Evolutionary conservation across 2,888 invertebrate genomes (phyloP), one percentile per base, ranked within the genome.

Genomic region (Brassicogethes aeneus): DNA sequence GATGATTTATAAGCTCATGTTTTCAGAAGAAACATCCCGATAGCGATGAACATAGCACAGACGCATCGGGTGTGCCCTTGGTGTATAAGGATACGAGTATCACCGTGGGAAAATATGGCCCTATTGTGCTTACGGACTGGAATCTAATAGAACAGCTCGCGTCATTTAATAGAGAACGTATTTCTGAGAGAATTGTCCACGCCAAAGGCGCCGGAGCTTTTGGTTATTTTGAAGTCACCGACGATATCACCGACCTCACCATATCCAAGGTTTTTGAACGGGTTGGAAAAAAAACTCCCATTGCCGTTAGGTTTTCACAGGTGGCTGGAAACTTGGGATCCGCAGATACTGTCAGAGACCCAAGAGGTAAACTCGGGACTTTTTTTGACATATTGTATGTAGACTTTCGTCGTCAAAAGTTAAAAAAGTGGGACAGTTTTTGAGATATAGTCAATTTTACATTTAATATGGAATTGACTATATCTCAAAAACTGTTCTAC

Each of bases 191-290:
- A 53, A 92, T 92, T 1, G 56, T 56, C 1, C 93, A 93, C 66
- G 94, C 94, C 1, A 95, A 94, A 66, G 94, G 93, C 50, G 89
- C 85, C 34, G 91, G 86, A 15, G 88, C 85, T 1, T 88, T 86
- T 65, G 87, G 59, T 1, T 82, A 84, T 57, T 87, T 90, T 60
- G 85, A 88, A 67, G 88, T 13, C 77, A 88, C 62, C 2, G 79
- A 88, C 59, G 87, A 89, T 55, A 85, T 90, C 43, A 74, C 76
- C n/a, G 75, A 82, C 56, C 87, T 85, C 60, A 72, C 73, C 47
- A 84, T 83, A 34, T 86, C 88, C 0, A 80, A 79, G 56, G 69
- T 89, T 0, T 90, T 90, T 65, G 79, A 80, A 37, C 63, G 69
- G 15, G 68, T 86, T 40, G 87, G 86, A n/a, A 87, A 88, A 64